These are phyloP conservation scores for Paradoxurus hermaphroditus DNA, from an alignment of 2,113 vertebrate genomes.

Conservation along the genomic window DNA sequence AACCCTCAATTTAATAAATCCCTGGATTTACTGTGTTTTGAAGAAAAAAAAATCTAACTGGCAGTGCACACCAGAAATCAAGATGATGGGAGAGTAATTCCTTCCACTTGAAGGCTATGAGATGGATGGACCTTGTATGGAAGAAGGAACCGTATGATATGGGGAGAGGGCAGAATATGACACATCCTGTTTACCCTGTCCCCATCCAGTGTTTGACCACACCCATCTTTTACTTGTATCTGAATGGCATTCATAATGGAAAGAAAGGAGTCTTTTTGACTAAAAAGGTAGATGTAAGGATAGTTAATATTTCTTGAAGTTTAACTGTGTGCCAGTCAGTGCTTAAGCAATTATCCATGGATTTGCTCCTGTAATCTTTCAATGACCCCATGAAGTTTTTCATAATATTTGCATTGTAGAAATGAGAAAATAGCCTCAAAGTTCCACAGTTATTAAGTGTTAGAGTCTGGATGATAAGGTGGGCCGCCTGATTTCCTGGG, in stretches of 20 bases:
- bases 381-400: neutral
- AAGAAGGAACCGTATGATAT: accelerated
- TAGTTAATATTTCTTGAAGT: neutral
- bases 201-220: neutral
- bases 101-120: neutral
- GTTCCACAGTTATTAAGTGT: neutral
- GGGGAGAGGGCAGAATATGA: neutral
- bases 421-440: neutral
- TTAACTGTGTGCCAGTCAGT: neutral
- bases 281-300: too few species aligned
- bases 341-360: neutral
- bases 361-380: neutral
- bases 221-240: neutral
- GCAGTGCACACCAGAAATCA: neutral
- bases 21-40: neutral
- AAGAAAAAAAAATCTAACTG: neutral
- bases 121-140: neutral
- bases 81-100: neutral
- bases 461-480: neutral
- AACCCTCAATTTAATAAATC: constrained; percentile 33
- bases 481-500: constrained; percentile 1
- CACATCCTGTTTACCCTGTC: neutral
- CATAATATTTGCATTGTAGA: neutral
- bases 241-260: neutral
- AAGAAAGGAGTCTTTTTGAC: neutral